phyloP scores from a whole-genome alignment of 2,888 invertebrate genomes.

The Sesamia inferens region DNA sequence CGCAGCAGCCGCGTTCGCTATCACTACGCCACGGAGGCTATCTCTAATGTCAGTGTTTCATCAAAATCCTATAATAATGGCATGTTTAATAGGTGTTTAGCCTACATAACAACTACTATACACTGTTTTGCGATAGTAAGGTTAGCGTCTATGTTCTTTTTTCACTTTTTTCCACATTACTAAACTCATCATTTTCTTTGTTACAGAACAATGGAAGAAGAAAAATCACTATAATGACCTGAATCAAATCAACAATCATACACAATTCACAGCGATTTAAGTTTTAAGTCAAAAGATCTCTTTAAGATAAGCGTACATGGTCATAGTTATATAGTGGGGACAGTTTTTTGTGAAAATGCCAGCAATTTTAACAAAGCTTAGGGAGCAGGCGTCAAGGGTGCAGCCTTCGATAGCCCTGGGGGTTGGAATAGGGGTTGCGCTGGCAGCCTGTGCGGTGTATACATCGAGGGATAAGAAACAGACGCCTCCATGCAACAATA shows the following conservation, averaged over 20 bases:
- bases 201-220: constrained; percentile 83
- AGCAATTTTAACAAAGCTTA: constrained; percentile 85
- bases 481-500: constrained; percentile 80
- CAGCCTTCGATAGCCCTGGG: constrained; percentile 84
- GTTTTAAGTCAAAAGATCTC: constrained; percentile 67
- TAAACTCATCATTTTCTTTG: constrained; percentile 60
- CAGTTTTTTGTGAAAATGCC: constrained; percentile 78
- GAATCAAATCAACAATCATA: constrained; percentile 11
- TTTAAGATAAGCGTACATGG: constrained; percentile 61
- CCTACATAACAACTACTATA: too few relatives aligned
- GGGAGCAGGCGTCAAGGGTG: constrained; percentile 85
- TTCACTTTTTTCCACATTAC: not conserved
- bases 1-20: too few relatives aligned
- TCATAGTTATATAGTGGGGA: constrained; percentile 35
- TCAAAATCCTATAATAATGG: too few relatives aligned
- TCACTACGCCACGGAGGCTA: too few relatives aligned
- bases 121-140: too few relatives aligned
- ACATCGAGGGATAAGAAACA: constrained; percentile 84
- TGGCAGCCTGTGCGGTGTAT: constrained; percentile 85
- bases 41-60: too few relatives aligned
- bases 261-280: constrained; percentile 53
- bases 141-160: not conserved
- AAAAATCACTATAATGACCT: constrained; percentile 54
- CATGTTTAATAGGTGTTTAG: too few relatives aligned
- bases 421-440: constrained; percentile 84